Evolutionary conservation across 2,113 vertebrate genomes (phyloP).

Genomic region (Pelmatolapia mariae): DNA sequence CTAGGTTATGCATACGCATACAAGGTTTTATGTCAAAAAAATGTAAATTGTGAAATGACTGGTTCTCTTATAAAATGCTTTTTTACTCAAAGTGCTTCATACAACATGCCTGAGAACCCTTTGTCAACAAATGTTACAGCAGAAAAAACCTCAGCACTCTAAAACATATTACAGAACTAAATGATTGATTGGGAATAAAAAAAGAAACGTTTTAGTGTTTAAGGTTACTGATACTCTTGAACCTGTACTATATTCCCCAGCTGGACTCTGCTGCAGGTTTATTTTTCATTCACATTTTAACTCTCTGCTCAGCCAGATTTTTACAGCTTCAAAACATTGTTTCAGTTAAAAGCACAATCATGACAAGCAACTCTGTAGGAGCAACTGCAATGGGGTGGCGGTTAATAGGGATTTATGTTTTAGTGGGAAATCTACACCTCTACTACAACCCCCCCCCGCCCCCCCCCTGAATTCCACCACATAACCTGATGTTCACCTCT

Average conservation of each 20-base stretch:
- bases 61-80: neutral
- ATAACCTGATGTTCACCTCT: neutral
- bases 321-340: neutral
- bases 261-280: neutral
- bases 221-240: neutral
- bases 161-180: neutral
- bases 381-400: neutral
- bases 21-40: neutral
- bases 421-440: neutral
- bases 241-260: neutral
- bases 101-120: neutral
- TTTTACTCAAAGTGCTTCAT: neutral
- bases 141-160: neutral
- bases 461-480: neutral
- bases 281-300: neutral
- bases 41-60: neutral
- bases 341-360: neutral
- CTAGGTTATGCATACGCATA: neutral
- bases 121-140: neutral
- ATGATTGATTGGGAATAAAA: neutral
- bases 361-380: neutral
- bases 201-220: neutral
- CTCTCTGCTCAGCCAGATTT: neutral
- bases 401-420: neutral
- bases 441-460: neutral